Base-by-base conservation (phyloP, 2,113 vertebrate species). In the Albula goreensis region DNA sequence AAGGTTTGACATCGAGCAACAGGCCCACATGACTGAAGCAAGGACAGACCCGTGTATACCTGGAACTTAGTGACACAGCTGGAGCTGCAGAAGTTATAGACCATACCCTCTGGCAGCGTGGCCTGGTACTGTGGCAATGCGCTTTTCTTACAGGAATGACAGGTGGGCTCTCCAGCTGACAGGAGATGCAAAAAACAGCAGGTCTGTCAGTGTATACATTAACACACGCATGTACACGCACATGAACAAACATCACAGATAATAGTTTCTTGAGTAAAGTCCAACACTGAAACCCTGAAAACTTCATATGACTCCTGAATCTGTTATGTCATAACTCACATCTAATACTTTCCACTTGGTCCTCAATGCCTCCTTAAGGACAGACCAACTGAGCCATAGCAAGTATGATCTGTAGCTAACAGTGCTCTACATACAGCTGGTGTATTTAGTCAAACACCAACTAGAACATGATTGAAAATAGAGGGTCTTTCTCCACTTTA, bases 1-100 rank as follows among this genome's bases (percentile, higher is more conserved):
- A 48, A 86, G 60, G 25, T 22, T 50, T 19, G 22, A 82, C 41
- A 50, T 82, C 13, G 25, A 74, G 8, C 50, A 74, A 8, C 60
- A 31, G 56, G 78, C 8, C 60, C 22, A 85, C 70, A 70, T 22
- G 6, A n/a, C 63, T 5, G 79, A 66, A 57, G 12, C n/a, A 78
- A 60, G 19, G 7, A 80, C 89, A 90, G 87, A 88, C 31, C 92
- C 92, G 92, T 88, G 91, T 86, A 6, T 86, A 99, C 98, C 98
- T 99, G 98, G 94, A 99, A 99, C 95, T 99, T 99, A 93, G 97
- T 97, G 89, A 99, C 97, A 94, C 98, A 99, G 92, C 94, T 97
- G 57, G 97, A 99, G 96, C 97, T 99, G 96, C 98, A 99, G 96
- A 99, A 99, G 96, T 96, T 98, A 93, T 97, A 97, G 85, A 99